phyloP scores from a whole-genome alignment of 1,140 invertebrate genomes.

The Formica selysi region DNA sequence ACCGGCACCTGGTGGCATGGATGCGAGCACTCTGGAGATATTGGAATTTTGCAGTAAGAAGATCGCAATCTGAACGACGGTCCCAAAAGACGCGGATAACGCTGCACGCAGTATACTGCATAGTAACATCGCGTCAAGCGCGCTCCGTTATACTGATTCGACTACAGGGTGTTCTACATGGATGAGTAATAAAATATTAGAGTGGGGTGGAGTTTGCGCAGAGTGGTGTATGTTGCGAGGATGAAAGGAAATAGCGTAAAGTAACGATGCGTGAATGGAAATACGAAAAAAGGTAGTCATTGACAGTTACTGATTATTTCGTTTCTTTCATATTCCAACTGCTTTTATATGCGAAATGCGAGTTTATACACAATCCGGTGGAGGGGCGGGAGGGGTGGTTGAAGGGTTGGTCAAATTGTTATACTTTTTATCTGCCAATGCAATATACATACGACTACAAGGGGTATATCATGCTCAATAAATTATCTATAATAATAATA shows the following conservation, averaged over 20 bases:
- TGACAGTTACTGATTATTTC: neutral
- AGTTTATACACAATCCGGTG: no score
- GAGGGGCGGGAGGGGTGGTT: no score
- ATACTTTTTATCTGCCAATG: constrained; percentile 27
- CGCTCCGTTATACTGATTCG: constrained; percentile 69
- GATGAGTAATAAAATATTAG: constrained; percentile 3
- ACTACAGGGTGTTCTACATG: constrained; percentile 52
- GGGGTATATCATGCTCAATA: neutral
- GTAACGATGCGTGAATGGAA: constrained; percentile 10
- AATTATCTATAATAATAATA: neutral
- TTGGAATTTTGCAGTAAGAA: constrained; percentile 67
- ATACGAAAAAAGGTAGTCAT: neutral
- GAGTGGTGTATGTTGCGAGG: neutral
- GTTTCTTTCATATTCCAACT: neutral
- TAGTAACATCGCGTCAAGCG: constrained; percentile 80
- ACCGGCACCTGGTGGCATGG: constrained; percentile 82
- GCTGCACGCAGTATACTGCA: constrained; percentile 73
- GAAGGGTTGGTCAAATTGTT: no score
- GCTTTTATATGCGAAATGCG: neutral
- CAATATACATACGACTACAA: neutral
- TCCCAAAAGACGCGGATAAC: constrained; percentile 69
- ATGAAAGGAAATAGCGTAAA: neutral
- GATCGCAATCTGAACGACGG: constrained; percentile 69
- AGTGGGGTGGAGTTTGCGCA: constrained; percentile 39
- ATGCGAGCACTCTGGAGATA: constrained; percentile 73